Percentiles rank a stretch among this genome's conserved stretches.
These are phyloP conservation scores for Rhipidura dahli DNA, from an alignment of 2,113 vertebrate genomes.

Conservation along the genomic window DNA sequence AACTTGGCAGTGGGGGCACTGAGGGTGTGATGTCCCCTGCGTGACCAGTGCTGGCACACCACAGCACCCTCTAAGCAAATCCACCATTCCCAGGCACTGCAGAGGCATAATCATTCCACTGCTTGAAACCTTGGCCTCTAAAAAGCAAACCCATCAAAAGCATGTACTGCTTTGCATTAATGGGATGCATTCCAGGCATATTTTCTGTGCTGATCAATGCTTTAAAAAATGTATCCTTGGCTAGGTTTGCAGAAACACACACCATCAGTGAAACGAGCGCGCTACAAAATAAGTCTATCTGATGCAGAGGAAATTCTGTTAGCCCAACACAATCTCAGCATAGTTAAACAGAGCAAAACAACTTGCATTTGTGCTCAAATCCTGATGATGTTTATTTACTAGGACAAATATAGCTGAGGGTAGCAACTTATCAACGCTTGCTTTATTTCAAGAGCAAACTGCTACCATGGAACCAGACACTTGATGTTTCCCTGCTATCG, in stretches of 20 bases:
- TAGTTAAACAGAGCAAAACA: slow-evolving; percentile 42
- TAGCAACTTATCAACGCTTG: slow-evolving; percentile 48
- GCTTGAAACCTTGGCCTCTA: not conserved
- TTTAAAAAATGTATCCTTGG: not conserved
- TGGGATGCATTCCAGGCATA: not conserved
- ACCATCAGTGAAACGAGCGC: accelerated
- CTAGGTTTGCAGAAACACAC: not conserved
- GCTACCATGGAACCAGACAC: slow-evolving; percentile 57
- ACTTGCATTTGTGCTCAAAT: slow-evolving; percentile 35
- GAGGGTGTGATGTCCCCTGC: not conserved
- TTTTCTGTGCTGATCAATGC: not conserved
- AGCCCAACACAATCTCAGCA: slow-evolving; percentile 20
- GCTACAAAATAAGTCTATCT: accelerated
- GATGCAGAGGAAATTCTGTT: not conserved
- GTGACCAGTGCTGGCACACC: not conserved
- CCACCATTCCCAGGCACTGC: not conserved
- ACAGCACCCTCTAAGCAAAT: not conserved
- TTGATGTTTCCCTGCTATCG: slow-evolving; percentile 41
- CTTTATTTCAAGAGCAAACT: slow-evolving; percentile 60
- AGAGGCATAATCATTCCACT: not conserved
- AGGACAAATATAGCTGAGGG: slow-evolving; percentile 65
- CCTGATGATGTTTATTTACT: slow-evolving; percentile 61
- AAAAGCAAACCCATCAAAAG: not conserved
- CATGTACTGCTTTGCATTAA: not conserved
- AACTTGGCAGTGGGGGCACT: not conserved